phyloP scores from a whole-genome alignment of 1,140 invertebrate genomes.

The Pentalonia nigronervosa region DNA sequence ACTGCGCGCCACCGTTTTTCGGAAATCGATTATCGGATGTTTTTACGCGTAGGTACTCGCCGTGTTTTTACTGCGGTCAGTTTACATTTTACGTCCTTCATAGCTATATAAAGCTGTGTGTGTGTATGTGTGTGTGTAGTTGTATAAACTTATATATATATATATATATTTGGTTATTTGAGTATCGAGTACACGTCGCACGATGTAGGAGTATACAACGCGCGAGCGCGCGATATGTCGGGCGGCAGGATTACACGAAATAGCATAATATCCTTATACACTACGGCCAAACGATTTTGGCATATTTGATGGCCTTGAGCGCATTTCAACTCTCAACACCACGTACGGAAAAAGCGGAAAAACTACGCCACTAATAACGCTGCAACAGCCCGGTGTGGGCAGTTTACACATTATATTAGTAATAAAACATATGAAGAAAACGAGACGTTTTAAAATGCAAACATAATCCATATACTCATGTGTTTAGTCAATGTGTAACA shows the following conservation, averaged over 20 bases:
- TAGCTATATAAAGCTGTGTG: not conserved
- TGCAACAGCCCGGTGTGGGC: not conserved
- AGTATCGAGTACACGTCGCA: not conserved
- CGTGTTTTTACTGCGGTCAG: not conserved
- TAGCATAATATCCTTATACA: not conserved
- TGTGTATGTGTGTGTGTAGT: too few species aligned
- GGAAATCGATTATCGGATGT: conserved; percentile 1
- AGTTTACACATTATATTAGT: too few species aligned
- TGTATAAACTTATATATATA: not conserved
- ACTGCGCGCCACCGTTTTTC: not conserved
- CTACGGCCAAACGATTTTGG: not conserved
- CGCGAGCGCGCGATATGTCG: not conserved
- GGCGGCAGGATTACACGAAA: not conserved
- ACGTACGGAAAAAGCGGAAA: not conserved
- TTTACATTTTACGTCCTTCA: not conserved
- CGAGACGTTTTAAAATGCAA: not conserved
- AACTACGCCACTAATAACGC: not conserved
- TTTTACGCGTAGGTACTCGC: not conserved
- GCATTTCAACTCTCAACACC: not conserved
- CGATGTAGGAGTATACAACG: not conserved
- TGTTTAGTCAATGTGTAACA: not conserved
- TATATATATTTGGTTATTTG: too few species aligned
- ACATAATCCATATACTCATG: too few species aligned
- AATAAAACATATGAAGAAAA: too few species aligned
- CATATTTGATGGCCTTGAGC: too few species aligned